These are phyloP conservation scores for Chrysocyon brachyurus DNA, from an alignment of 2,797 vertebrate genomes.

Conservation along the genomic window DNA sequence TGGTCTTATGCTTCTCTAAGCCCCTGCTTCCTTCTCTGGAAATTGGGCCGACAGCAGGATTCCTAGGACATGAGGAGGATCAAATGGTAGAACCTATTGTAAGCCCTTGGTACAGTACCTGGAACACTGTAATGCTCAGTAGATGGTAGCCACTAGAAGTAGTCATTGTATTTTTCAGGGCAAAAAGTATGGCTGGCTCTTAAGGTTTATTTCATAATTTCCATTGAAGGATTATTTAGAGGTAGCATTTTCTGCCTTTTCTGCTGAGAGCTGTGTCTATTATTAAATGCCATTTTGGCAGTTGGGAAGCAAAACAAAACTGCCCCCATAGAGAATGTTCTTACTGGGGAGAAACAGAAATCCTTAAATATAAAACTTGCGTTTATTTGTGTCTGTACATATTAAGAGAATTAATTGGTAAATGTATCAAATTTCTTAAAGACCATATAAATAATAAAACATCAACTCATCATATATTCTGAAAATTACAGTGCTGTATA, in stretches of 20 bases:
- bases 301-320: neutral
- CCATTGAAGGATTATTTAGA: neutral
- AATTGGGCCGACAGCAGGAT: neutral
- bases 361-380: constrained; percentile 18
- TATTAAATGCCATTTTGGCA: neutral
- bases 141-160: neutral
- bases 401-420: neutral
- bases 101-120: neutral
- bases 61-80: neutral
- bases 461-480: neutral
- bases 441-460: neutral
- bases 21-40: neutral
- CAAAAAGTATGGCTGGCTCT: neutral
- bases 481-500: neutral
- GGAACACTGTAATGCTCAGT: neutral
- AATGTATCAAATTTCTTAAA: constrained; percentile 18
- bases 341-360: neutral
- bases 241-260: neutral
- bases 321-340: neutral
- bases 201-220: neutral
- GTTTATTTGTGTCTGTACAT: neutral
- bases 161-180: neutral
- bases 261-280: neutral
- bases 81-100: neutral
- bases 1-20: neutral